Percentiles rank a stretch among this genome's conserved stretches.
Conservation (phyloP, 1,140 invertebrate species). For the Leptonema lineaticorne region DNA sequence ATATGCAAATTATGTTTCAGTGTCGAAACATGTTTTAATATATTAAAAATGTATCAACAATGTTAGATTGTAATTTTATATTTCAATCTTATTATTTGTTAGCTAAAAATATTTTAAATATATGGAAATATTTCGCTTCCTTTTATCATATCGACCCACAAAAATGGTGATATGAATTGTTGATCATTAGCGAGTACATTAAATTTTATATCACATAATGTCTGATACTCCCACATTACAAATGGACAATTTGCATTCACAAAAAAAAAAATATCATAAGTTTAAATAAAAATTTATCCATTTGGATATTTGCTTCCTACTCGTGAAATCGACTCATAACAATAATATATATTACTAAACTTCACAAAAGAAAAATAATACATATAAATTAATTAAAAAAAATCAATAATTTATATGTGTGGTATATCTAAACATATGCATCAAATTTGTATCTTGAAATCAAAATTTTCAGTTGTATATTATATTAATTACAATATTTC, state of each 20-base stretch:
- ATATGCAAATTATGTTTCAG: no score
- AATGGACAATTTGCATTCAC: not conserved
- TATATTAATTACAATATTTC: no score
- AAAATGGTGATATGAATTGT: not conserved
- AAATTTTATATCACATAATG: not conserved
- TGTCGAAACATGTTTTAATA: no score
- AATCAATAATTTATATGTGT: no score
- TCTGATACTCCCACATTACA: not conserved
- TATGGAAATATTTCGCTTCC: no score
- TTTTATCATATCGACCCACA: not conserved
- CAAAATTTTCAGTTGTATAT: no score
- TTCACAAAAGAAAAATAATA: not conserved
- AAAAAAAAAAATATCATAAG: no score
- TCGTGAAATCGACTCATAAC: not conserved
- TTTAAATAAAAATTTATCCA: not conserved
- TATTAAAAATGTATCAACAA: no score
- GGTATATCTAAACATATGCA: not conserved
- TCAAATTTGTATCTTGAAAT: no score
- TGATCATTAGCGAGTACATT: not conserved
- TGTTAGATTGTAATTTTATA: no score
- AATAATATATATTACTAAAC: not conserved
- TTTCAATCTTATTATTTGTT: no score
- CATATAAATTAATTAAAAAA: not conserved
- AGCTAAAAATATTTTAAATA: no score
- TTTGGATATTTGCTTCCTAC: not conserved